Base-by-base conservation (phyloP, 1,140 invertebrate species). In the Diachasma alloeum region DNA sequence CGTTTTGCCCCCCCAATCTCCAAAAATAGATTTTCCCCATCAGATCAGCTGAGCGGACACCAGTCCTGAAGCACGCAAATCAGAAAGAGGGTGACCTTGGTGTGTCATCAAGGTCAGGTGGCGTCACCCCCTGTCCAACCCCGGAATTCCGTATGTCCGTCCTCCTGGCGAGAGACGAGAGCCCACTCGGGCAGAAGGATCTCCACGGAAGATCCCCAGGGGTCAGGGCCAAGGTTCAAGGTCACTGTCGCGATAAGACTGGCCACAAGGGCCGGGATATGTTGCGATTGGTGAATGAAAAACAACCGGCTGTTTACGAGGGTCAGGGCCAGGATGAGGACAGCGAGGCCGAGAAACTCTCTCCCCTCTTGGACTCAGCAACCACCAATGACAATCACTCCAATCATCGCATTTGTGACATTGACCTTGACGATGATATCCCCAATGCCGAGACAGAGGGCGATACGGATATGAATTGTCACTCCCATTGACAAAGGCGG, bases 301-400 rank as follows among this genome's bases (percentile, higher is more conserved):
- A 91, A 81, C 87, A 87, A 77, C 71, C 87, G 26, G 53, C 80
- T 37, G 87, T 89, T 74, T 91, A 92, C 75, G 91, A 91, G 85
- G 79, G 80, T 0, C 85, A 91, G 78, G 90, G 90, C 44, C 90
- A 91, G 70, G 94, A 95, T 84, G 94, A 94, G 80, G 95, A 96
- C 82, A 96, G 94, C 81, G 95, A 96, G 86, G 93, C 93, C 26
- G 95, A 96, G 85, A 93, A 95, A 82, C 86, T 95, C 22, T 96
- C 95, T 39, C 95, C 95, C 5, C 86, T 96, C 4, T 89, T 96
- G 6, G 92, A 93, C 46, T 90, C 91, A 3, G 85, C 86, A 17
- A 87, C 87, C 1, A 87, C 88, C 63, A 92, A 90, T 11, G 91
- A 89, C 77, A 81, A 83, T 72, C 71, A 86, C 3, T 83, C 88